Percentiles rank a stretch among this genome's conserved stretches.
phyloP scores from a whole-genome alignment of 2,888 invertebrate species.

The Harpagoxenus sublaevis region DNA sequence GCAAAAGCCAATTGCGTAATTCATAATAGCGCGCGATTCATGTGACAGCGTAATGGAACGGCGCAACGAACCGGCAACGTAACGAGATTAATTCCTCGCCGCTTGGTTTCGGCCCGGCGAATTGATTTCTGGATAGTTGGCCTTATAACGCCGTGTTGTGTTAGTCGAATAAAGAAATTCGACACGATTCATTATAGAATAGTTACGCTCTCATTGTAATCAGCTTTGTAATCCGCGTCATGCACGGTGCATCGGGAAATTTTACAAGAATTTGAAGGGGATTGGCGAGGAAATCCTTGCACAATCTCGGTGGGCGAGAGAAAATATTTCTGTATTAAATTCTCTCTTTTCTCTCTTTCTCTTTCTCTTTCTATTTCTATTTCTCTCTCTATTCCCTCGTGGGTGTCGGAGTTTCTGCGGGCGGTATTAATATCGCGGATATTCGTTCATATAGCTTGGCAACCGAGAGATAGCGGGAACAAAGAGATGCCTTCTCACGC shows the following conservation, averaged over 20 bases:
- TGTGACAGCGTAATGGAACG: slow-evolving; percentile 41
- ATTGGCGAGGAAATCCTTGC: slow-evolving; percentile 25
- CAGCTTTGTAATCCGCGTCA: not conserved
- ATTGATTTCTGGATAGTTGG: slow-evolving; percentile 25
- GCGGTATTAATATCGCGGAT: slow-evolving; percentile 35
- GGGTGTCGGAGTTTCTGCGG: slow-evolving; percentile 2
- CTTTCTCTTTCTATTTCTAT: not conserved
- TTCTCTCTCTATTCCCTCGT: not conserved
- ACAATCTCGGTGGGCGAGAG: slow-evolving; percentile 24
- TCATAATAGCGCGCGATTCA: slow-evolving; percentile 37
- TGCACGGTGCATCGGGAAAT: not conserved
- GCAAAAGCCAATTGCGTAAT: slow-evolving; percentile 37
- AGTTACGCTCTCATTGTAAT: slow-evolving; percentile 19
- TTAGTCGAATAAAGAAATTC: not conserved
- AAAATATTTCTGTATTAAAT: slow-evolving; percentile 33
- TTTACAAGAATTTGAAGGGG: slow-evolving; percentile 7
- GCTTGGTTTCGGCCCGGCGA: slow-evolving; percentile 14
- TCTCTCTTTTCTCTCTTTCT: not conserved
- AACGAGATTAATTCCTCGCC: slow-evolving; percentile 45
- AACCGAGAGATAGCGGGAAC: slow-evolving; percentile 14
- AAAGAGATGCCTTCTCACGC: slow-evolving; percentile 41
- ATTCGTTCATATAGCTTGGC: slow-evolving; percentile 21
- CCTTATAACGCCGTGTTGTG: slow-evolving; percentile 20
- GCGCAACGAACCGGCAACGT: slow-evolving; percentile 44
- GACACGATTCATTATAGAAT: not conserved